Evolutionary conservation across 2,797 vertebrate species (phyloP), one percentile per base, ranked within the genome.

Genomic region (Cyclopterus lumpus): DNA sequence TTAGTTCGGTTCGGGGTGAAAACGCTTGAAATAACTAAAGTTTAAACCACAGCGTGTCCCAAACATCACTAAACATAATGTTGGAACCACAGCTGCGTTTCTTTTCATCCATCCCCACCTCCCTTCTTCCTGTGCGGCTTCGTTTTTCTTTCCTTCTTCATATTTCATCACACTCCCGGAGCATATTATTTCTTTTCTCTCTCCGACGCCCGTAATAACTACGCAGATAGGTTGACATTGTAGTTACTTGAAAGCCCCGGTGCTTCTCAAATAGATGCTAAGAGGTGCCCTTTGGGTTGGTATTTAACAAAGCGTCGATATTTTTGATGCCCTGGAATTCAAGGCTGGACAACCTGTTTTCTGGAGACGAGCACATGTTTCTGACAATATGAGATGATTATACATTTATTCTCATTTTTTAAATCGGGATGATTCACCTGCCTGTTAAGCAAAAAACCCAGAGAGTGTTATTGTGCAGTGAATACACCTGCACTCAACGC

Each of bases 401-500:
- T 44, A 7, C 70, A 72, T 53, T 3, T 3, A 40, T 67, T 28
- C 14, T 8, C 3, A 42, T 36, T 62, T 38, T 58, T 60, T 15
- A 60, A 22, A 53, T 79, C 40, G 42, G 51, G 12, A 1, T 59
- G 63, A 67, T 15, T 74, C 62, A 69, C 8, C 42, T 57, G 14
- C 14, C 42, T 73, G 32, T 67, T 51, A 8, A 32, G 7, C 4
- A n/a, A 63, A 72, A 63, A 69, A 65, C 18, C 16, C 15, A 26
- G 48, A 79, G 16, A 30, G 34, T 66, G 49, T 54, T 57, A 40
- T n/a, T 24, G 40, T 20, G 32, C 36, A 49, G 26, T 32, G 24
- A 77, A 61, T 53, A 24, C 34, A 28, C 20, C 26, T 34, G 22
- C 30, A 49, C 51, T 69, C 61, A 60, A 77, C 64, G 72, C 78